Evolutionary conservation across 2,888 invertebrate genomes (phyloP), one percentile per base, ranked within the genome.

Genomic region (Eupithecia subumbrata): DNA sequence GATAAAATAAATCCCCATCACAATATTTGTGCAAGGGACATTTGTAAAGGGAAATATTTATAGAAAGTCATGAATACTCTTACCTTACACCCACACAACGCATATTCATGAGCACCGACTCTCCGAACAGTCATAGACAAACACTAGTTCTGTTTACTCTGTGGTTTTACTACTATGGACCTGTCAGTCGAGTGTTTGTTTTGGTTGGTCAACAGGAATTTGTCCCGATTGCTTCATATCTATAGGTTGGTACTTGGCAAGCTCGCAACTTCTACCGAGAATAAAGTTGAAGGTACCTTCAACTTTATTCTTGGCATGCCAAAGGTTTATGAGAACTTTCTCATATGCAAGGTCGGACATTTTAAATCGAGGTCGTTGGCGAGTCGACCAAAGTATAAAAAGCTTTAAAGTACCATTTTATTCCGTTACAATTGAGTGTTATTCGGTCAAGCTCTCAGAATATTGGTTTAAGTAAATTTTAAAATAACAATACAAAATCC

Each of bases 121-220:
- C 70, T 68, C 52, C 77, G 90, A 91, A 91, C 85, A 91, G 74
- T 79, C 82, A 80, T 80, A 78, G 74, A 83, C 87, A 90, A 91
- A 91, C 90, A 90, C 87, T 89, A 87, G 87, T 86, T 81, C 76
- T 87, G 87, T 89, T 88, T 89, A 85, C 82, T 82, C 85, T 83
- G 88, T 85, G 84, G 83, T 83, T 80, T 77, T 79, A 81, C 81
- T 82, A 84, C 82, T 84, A 81, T 83, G 82, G 83, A 80, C 81
- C 82, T 84, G 83, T 79, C 85, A 83, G 82, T 64, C 14, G 68
- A 79, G 78, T 82, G 79, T 82, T 79, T 80, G 78, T 78, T 80
- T 76, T 79, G 78, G 76, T 79, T 78, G 43, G 75, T 75, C 76
- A 80, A 82, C 75, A 82, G 64, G 72, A 75, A 75, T 64, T 71